A percentile compares a stretch with the other conserved stretches of the same genome.
These are phyloP conservation scores for Thunnus albacares DNA, from an alignment of 2,797 vertebrate genomes.

Conservation along the genomic window DNA sequence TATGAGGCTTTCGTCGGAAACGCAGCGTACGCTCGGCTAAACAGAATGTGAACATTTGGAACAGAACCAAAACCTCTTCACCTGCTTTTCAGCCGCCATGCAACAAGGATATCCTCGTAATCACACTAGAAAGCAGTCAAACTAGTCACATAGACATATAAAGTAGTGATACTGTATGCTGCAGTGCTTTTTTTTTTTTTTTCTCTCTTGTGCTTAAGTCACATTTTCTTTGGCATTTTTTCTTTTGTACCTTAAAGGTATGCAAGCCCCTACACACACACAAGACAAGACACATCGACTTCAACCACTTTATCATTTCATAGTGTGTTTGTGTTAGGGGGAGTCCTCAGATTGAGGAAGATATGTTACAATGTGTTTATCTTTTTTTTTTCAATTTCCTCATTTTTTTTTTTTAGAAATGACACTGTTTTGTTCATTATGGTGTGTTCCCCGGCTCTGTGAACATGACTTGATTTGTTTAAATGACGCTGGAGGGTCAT, in stretches of 20 bases:
- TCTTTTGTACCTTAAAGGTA: conserved; percentile 90
- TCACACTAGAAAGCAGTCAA: conserved; percentile 52
- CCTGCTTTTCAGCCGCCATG: conserved; percentile 65
- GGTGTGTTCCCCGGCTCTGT: conserved; percentile 60
- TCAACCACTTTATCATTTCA: conserved; percentile 63
- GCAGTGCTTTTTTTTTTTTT: conserved; percentile 41
- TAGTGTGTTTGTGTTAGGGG: conserved; percentile 75
- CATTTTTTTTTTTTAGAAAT: conserved; percentile 58
- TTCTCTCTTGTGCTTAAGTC: conserved; percentile 56
- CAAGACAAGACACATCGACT: conserved; percentile 45
- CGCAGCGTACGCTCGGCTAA: conserved; percentile 20
- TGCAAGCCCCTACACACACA: conserved; percentile 77
- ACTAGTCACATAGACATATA: conserved; percentile 32
- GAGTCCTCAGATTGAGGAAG: conserved; percentile 87
- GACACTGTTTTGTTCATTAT: conserved; percentile 55
- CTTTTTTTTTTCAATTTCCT: conserved; percentile 58
- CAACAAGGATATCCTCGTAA: conserved; percentile 60
- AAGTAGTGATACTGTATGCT: conserved; percentile 40
- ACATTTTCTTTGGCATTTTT: conserved; percentile 75
- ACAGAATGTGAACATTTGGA: conserved; percentile 61
- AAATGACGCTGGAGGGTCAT: conserved; percentile 49
- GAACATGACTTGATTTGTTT: conserved; percentile 45
- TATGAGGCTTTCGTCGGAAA: conserved; percentile 26
- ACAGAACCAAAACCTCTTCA: conserved; percentile 60
- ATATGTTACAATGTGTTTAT: conserved; percentile 72